Base-by-base conservation (phyloP, 2,797 vertebrate species). In the Argyrosomus regius region DNA sequence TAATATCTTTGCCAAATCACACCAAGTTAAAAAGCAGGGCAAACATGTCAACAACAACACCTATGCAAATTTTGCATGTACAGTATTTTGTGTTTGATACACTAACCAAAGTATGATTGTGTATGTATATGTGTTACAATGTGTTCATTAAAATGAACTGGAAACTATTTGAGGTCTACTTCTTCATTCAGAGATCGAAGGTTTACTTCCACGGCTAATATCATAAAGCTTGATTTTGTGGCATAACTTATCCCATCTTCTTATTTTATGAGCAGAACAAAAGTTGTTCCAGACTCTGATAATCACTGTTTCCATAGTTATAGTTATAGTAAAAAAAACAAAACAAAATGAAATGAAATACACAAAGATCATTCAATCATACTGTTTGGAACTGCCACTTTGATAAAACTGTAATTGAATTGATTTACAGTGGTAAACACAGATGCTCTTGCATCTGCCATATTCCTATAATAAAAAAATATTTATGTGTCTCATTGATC, bases 71-170 rank as follows among this genome's bases (percentile, higher is more conserved):
- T 93, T 87, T 94, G 93, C 92, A 90, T 92, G 91, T 93, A 89
- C 85, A 93, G 88, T 90, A 82, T 89, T 87, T 87, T 90, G 81
- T 89, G 87, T 93, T 91, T 90, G 81, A 86, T 89, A 89, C 88
- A 90, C 87, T 90, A 91, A 89, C 84, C 80, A 84, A 86, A 77
- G 78, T 89, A 81, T 88, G 87, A 77, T 45, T 87, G 85, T 88
- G 83, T 85, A 78, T 89, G 90, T 89, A 69, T 85, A 72, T 82
- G 79, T 86, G 81, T 87, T 84, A 39, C 35, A 84, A 72, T 86
- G 84, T 78, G 87, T 91, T 92, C 89, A 95, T 91, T 93, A 94
- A 94, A 94, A 77, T 82, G 71, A 91, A 89, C 59, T 85, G 75
- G 79, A 91, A 90, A 87, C 49, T 35, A 82, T 52, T 22, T 57